These are phyloP conservation scores for Stichopus horrens DNA, from an alignment of 53 echinoderm and acorn worm genomes.

Conservation along the genomic window DNA sequence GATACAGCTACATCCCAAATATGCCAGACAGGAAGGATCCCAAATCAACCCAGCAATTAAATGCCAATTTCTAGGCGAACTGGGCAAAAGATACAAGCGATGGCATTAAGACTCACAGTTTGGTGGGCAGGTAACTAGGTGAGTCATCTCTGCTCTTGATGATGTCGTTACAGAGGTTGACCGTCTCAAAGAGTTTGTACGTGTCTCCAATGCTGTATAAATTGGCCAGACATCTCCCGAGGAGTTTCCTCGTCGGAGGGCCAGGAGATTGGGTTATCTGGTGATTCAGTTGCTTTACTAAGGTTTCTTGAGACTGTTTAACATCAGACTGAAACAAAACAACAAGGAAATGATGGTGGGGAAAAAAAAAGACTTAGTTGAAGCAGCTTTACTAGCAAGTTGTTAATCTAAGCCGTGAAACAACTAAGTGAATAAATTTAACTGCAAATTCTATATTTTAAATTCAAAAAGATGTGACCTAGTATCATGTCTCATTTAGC, in stretches of 20 bases:
- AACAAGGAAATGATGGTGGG: not conserved
- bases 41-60: too few species aligned
- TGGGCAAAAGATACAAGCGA: too few species aligned
- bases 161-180: constrained; percentile 95
- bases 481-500: too few species aligned
- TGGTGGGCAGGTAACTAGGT: constrained; percentile 92
- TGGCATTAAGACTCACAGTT: constrained; percentile 68
- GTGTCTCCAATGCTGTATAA: constrained; percentile 85
- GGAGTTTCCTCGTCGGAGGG: constrained; percentile 89
- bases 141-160: constrained; percentile 99
- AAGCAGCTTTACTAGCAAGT: too few species aligned
- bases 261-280: constrained; percentile 93
- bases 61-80: too few species aligned
- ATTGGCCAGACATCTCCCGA: constrained; percentile 89
- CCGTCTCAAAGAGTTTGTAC: constrained; percentile 78
- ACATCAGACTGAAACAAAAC: constrained; percentile 76
- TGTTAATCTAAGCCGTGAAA: too few species aligned
- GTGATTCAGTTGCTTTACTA: constrained; percentile 78
- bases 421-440: too few species aligned
- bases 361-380: too few species aligned
- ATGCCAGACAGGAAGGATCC: too few species aligned
- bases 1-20: too few species aligned
- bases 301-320: constrained; percentile 86
- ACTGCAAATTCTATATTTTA: too few species aligned
- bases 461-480: too few species aligned